These are phyloP conservation scores for Trichopria drosophilae DNA, from an alignment of 2,888 invertebrate species.

Conservation along the genomic window DNA sequence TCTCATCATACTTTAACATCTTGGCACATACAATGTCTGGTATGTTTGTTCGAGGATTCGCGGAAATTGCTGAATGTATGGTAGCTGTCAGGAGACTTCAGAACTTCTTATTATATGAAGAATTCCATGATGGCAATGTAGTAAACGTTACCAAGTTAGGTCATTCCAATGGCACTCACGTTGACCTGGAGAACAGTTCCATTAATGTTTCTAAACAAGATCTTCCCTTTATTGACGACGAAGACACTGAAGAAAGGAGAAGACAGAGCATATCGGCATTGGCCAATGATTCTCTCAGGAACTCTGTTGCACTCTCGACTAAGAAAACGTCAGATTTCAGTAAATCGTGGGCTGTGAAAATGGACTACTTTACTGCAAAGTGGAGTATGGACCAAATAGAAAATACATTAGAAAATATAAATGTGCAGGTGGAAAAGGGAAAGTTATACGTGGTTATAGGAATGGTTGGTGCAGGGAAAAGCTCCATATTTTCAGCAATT, in stretches of 20 bases:
- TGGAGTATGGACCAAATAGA: slow-evolving; percentile 62
- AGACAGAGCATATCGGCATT: slow-evolving; percentile 18
- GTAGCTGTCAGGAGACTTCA: slow-evolving; percentile 60
- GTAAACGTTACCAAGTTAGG: slow-evolving; percentile 66
- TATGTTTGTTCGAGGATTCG: slow-evolving; percentile 63
- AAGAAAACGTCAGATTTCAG: neutral
- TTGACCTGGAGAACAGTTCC: slow-evolving; percentile 36
- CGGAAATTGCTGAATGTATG: slow-evolving; percentile 63
- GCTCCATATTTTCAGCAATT: slow-evolving; percentile 69
- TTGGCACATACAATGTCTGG: slow-evolving; percentile 63
- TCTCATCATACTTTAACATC: slow-evolving; percentile 62
- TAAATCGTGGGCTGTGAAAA: slow-evolving; percentile 30
- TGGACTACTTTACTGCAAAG: slow-evolving; percentile 52
- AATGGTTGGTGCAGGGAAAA: slow-evolving; percentile 76
- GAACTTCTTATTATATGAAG: slow-evolving; percentile 57
- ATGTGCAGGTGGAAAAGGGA: slow-evolving; percentile 62
- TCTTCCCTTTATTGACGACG: slow-evolving; percentile 50
- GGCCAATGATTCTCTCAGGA: neutral
- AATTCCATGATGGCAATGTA: slow-evolving; percentile 42
- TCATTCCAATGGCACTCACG: slow-evolving; percentile 39
- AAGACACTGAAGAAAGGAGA: slow-evolving; percentile 22
- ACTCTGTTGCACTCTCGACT: neutral
- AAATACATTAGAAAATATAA: slow-evolving; percentile 62
- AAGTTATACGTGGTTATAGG: slow-evolving; percentile 73
- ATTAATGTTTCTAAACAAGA: slow-evolving; percentile 41